Evolutionary conservation across 2,113 vertebrate genomes (phyloP).

Genomic region (Serilophus lunatus): DNA sequence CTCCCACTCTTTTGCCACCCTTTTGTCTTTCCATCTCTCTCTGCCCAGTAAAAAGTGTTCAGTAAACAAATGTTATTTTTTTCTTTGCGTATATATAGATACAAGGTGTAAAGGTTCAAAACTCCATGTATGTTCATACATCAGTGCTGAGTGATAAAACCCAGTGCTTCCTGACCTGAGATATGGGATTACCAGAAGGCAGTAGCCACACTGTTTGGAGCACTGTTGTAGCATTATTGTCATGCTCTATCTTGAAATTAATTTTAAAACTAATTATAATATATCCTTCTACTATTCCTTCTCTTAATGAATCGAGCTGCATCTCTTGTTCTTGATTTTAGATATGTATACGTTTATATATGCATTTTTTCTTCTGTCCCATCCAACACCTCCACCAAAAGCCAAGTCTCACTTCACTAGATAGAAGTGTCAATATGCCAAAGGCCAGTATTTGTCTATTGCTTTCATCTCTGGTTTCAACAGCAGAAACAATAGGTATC

Average conservation of each 20-base stretch:
- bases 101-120: not conserved
- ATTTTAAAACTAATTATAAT: not conserved
- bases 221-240: not conserved
- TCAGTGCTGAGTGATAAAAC: not conserved
- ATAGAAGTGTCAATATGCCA: conserved; percentile 28
- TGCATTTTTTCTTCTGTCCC: not conserved
- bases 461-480: conserved; percentile 29
- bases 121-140: not conserved
- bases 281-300: not conserved
- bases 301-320: not conserved
- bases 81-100: not conserved
- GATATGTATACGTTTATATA: not conserved
- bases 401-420: conserved; percentile 8
- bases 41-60: no score
- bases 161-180: not conserved
- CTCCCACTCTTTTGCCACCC: no score
- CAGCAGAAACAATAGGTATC: conserved; percentile 55
- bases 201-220: not conserved
- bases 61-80: not conserved
- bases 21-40: no score
- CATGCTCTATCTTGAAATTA: not conserved
- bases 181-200: not conserved
- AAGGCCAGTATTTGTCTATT: conserved; percentile 26
- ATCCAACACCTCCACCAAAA: not conserved
- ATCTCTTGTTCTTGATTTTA: not conserved